phyloP scores from a whole-genome alignment of 2,113 vertebrate genomes.

The Oplegnathus fasciatus region DNA sequence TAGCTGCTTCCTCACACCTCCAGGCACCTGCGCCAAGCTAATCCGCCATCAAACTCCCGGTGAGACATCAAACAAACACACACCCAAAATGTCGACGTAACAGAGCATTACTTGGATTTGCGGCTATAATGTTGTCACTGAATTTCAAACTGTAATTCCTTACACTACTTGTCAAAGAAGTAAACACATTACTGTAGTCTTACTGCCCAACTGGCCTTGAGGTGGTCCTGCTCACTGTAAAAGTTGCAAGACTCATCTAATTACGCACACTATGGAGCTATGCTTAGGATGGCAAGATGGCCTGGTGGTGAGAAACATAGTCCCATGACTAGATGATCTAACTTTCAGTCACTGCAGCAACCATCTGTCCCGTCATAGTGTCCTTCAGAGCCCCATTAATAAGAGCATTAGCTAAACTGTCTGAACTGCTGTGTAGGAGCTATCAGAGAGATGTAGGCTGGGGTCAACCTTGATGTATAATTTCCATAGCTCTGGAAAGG shows the following conservation, averaged over 20 bases:
- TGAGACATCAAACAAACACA: background rate
- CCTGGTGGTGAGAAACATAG: constrained; percentile 10
- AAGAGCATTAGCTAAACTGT: constrained; percentile 43
- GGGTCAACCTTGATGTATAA: constrained; percentile 55
- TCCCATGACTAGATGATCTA: constrained; percentile 31
- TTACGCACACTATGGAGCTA: background rate
- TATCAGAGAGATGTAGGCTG: constrained; percentile 30
- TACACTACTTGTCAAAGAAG: background rate
- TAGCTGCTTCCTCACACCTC: background rate
- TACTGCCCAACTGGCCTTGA: constrained; percentile 2
- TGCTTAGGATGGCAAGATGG: constrained; percentile 12
- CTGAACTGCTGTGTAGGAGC: constrained; percentile 30
- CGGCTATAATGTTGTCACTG: background rate
- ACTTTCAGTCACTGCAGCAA: constrained; percentile 36
- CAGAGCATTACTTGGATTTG: background rate
- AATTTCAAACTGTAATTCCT: background rate
- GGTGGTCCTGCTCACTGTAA: background rate
- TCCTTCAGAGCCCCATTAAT: constrained; percentile 51
- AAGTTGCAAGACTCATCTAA: background rate
- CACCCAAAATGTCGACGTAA: background rate
- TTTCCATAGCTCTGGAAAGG: constrained; percentile 40
- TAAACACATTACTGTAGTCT: background rate
- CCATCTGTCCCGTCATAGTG: constrained; percentile 21
- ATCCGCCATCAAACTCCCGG: background rate
- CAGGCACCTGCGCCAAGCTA: background rate